Conservation (phyloP, 1,140 invertebrate genomes). For the Cydia strobilella region DNA sequence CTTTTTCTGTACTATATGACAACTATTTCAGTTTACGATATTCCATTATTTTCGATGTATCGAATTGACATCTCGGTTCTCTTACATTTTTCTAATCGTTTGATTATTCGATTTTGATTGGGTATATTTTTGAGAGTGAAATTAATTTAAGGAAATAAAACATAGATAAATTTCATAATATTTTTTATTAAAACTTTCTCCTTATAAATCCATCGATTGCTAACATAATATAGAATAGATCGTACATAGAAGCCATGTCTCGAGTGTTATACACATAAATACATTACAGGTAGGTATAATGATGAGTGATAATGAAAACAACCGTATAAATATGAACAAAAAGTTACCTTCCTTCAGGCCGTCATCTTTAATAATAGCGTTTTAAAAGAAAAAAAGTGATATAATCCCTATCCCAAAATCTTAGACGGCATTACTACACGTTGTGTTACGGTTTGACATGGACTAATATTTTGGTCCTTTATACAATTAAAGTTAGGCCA, state of each 20-base stretch:
- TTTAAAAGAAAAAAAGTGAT: not conserved
- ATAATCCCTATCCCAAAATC: not conserved
- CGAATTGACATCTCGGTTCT: no score
- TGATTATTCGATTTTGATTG: no score
- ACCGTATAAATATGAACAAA: not conserved
- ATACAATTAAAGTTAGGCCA: not conserved
- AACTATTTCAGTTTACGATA: no score
- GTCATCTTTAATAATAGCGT: not conserved
- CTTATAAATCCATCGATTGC: constrained; percentile 76
- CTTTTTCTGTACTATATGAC: no score
- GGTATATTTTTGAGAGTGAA: not conserved
- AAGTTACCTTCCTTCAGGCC: not conserved
- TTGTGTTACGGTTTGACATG: not conserved
- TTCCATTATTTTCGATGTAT: no score
- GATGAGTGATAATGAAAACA: constrained; percentile 46
- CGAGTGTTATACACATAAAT: constrained; percentile 65
- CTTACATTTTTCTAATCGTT: no score
- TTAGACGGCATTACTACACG: not conserved
- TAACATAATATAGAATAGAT: constrained; percentile 74
- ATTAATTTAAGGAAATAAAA: constrained; percentile 13
- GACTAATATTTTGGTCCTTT: not conserved
- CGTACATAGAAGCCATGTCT: constrained; percentile 73
- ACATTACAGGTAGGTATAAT: constrained; percentile 49
- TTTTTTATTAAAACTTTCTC: constrained; percentile 76
- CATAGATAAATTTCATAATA: constrained; percentile 38